phyloP scores from a whole-genome alignment of 2,113 vertebrate species.

The Gymnogyps californianus region DNA sequence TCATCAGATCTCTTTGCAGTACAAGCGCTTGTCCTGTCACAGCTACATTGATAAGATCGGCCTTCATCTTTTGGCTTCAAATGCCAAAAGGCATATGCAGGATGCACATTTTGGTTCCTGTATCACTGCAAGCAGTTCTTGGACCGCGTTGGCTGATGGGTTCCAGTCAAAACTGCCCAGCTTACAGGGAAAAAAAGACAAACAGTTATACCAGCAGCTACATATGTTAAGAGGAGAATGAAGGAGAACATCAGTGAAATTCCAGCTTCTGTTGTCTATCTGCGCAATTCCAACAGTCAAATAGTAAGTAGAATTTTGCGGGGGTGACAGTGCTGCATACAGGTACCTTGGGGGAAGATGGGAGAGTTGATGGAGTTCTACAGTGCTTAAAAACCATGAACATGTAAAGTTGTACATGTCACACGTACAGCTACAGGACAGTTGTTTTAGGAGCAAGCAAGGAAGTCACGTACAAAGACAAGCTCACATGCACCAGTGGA shows the following conservation, averaged over 20 bases:
- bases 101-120: not conserved
- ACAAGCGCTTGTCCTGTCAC: not conserved
- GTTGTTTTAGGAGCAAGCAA: not conserved
- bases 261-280: not conserved
- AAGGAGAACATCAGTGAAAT: not conserved
- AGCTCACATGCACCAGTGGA: not conserved
- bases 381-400: not conserved
- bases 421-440: not conserved
- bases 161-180: not conserved
- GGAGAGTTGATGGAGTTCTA: not conserved
- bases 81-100: not conserved
- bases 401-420: not conserved
- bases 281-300: not conserved
- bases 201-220: not conserved
- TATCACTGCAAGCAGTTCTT: not conserved
- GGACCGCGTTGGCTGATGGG: not conserved
- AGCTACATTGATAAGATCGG: not conserved
- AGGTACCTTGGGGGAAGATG: not conserved
- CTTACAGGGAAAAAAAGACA: not conserved
- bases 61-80: not conserved
- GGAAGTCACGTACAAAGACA: not conserved
- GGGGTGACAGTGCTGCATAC: not conserved
- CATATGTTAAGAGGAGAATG: not conserved
- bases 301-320: accelerated
- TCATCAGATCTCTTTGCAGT: not conserved